A percentile compares a stretch with the other conserved stretches of the same genome.
These are phyloP conservation scores for Spialia ferax DNA, from an alignment of 2,888 invertebrate species.

Conservation along the genomic window DNA sequence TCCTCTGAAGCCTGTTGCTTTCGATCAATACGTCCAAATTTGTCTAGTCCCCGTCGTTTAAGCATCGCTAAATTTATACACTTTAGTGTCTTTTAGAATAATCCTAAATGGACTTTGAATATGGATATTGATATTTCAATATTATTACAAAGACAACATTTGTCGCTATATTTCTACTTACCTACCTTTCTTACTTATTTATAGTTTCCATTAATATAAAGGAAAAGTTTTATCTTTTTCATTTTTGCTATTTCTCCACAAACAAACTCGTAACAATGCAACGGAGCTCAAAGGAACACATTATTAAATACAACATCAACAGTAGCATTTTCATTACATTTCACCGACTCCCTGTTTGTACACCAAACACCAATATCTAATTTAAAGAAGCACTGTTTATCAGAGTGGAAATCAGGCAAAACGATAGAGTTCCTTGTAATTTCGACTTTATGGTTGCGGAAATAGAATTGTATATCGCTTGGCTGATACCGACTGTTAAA, in stretches of 20 bases:
- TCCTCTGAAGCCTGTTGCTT: slow-evolving; percentile 2
- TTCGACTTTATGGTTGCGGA: slow-evolving; percentile 60
- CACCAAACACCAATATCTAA: slow-evolving; percentile 58
- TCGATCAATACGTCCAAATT: neutral
- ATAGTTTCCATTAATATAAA: neutral
- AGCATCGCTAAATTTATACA: neutral
- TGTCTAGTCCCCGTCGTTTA: neutral
- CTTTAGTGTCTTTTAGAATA: neutral
- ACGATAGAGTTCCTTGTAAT: slow-evolving; percentile 45
- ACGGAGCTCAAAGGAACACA: slow-evolving; percentile 38
- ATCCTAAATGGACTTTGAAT: neutral
- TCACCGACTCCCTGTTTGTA: slow-evolving; percentile 43
- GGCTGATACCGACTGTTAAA: slow-evolving; percentile 40
- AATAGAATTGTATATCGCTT: slow-evolving; percentile 49
- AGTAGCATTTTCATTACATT: slow-evolving; percentile 45
- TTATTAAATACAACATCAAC: slow-evolving; percentile 48
- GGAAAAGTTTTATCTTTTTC: neutral
- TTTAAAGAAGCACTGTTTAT: slow-evolving; percentile 71
- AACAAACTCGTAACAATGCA: slow-evolving; percentile 7
- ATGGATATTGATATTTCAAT: neutral
- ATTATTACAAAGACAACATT: too few species aligned
- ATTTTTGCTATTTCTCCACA: neutral
- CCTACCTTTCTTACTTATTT: neutral
- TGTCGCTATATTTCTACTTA: neutral
- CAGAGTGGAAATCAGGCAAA: slow-evolving; percentile 56